Conservation (phyloP, 2,797 vertebrate genomes). For the Artibeus jamaicensis region DNA sequence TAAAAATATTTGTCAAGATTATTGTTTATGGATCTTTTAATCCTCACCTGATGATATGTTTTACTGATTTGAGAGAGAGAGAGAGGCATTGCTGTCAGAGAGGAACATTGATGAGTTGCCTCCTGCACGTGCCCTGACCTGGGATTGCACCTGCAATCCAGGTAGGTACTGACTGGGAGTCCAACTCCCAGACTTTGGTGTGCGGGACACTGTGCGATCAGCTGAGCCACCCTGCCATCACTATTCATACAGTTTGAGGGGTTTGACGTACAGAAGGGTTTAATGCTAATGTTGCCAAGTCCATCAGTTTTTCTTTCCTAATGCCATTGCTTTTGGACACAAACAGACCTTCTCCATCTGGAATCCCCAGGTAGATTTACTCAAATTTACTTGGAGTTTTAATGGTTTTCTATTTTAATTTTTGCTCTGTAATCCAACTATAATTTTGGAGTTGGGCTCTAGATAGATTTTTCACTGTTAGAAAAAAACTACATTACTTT, state of each 20-base stretch:
- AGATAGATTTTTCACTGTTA: neutral
- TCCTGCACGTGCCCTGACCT: neutral
- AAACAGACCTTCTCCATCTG: neutral
- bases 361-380: neutral
- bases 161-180: neutral
- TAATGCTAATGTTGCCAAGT: neutral
- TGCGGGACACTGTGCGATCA: neutral
- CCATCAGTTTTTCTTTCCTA: neutral
- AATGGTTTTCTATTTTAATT: constrained; percentile 17
- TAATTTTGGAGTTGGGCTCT: neutral
- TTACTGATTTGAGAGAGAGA: neutral
- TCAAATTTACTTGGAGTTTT: neutral
- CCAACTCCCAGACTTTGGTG: neutral
- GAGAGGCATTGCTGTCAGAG: neutral
- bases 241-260: neutral
- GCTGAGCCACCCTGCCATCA: neutral
- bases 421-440: neutral
- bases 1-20: neutral
- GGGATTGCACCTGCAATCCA: neutral
- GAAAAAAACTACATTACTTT: neutral
- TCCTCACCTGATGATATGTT: neutral
- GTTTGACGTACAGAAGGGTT: constrained; percentile 17
- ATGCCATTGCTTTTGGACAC: neutral
- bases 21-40: neutral
- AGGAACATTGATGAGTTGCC: neutral